Evolutionary conservation across 1,140 invertebrate genomes (phyloP).

Genomic region (Apocrypta bakeri): DNA sequence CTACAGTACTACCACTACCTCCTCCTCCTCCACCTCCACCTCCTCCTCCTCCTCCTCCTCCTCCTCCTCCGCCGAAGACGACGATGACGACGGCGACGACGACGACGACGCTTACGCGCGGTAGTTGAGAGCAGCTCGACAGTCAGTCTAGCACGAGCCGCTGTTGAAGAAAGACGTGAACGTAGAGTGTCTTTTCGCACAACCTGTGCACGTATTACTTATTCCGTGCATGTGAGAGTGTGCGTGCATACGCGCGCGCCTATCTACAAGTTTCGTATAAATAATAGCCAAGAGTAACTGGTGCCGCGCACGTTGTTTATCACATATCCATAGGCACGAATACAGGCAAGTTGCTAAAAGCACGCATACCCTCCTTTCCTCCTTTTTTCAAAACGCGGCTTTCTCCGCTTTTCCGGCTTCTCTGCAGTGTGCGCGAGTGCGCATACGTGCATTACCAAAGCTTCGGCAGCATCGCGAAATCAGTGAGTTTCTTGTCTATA

Average conservation of each 20-base stretch:
- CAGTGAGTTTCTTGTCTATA: background rate
- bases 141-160: constrained; percentile 72
- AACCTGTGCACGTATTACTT: background rate
- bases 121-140: constrained; percentile 47
- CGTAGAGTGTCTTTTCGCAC: background rate
- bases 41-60: background rate
- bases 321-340: background rate
- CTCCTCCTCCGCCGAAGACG: background rate
- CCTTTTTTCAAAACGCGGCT: constrained; percentile 5
- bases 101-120: constrained; percentile 3
- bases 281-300: too few species aligned
- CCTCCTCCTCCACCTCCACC: constrained; percentile 3
- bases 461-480: background rate
- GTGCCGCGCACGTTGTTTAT: too few species aligned
- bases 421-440: background rate
- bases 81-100: too few species aligned
- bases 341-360: background rate
- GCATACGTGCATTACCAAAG: background rate
- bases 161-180: constrained; percentile 68
- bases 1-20: too few species aligned
- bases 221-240: background rate
- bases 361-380: background rate
- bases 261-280: too few species aligned
- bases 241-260: background rate
- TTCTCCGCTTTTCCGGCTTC: constrained; percentile 36